Conservation (phyloP, 2,113 vertebrate species). For the Channa argus region DNA sequence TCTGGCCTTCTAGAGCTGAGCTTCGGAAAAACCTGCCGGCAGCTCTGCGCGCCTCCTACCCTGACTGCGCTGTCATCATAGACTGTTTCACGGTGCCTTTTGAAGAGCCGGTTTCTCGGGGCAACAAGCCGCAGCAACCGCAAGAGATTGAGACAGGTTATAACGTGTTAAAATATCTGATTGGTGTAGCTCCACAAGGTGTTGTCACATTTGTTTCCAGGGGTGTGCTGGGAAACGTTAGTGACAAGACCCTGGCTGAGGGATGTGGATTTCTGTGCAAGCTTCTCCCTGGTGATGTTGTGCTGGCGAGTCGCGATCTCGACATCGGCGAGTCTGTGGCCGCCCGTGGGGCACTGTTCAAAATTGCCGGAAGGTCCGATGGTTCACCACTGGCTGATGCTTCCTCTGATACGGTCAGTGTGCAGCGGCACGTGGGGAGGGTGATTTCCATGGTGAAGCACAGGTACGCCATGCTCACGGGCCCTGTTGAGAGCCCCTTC, state of each 20-base stretch:
- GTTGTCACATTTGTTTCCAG: slow-evolving; percentile 83
- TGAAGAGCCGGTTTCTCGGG: slow-evolving; percentile 67
- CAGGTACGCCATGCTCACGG: slow-evolving; percentile 80
- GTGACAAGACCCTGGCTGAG: slow-evolving; percentile 77
- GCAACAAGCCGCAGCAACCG: slow-evolving; percentile 52
- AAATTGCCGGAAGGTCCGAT: slow-evolving; percentile 42
- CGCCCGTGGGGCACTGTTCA: slow-evolving; percentile 73
- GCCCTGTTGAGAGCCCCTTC: slow-evolving; percentile 81
- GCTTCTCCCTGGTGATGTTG: slow-evolving; percentile 80
- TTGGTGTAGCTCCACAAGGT: slow-evolving; percentile 83
- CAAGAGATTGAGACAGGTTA: slow-evolving; percentile 5
- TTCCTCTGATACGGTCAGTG: slow-evolving; percentile 47
- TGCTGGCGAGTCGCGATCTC: slow-evolving; percentile 74
- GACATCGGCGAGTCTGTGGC: slow-evolving; percentile 76
- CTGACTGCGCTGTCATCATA: slow-evolving; percentile 82
- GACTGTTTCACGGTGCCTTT: slow-evolving; percentile 82
- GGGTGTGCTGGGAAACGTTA: slow-evolving; percentile 76
- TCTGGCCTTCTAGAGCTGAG: slow-evolving; percentile 83
- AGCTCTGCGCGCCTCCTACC: slow-evolving; percentile 71
- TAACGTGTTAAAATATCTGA: slow-evolving; percentile 80
- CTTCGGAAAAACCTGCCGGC: slow-evolving; percentile 82
- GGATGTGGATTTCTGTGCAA: slow-evolving; percentile 81
- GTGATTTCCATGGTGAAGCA: slow-evolving; percentile 81
- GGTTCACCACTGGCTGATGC: neutral
- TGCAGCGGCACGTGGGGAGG: slow-evolving; percentile 75